Percentiles rank a stretch among this genome's conserved stretches.
Conservation (phyloP, 2,888 invertebrate species). For the Plebejus argus region DNA sequence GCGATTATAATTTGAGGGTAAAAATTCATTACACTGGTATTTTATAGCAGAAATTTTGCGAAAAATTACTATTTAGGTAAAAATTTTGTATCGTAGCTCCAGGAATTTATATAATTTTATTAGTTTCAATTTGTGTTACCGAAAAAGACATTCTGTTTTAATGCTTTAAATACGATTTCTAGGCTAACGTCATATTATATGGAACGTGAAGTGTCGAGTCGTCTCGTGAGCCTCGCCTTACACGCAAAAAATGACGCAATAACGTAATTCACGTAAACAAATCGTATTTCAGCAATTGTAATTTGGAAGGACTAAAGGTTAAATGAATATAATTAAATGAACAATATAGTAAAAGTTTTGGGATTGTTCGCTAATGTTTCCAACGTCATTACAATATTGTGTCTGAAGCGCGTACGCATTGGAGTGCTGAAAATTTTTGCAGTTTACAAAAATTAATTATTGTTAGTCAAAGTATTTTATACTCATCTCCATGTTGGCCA, state of each 20-base stretch:
- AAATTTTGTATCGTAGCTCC: background rate
- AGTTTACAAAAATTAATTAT: background rate
- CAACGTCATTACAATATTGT: slow-evolving; percentile 20
- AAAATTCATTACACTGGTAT: slow-evolving; percentile 1
- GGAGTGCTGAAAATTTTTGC: background rate
- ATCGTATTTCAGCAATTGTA: background rate
- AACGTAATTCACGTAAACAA: background rate
- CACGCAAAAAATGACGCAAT: background rate
- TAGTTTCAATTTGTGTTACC: too few relatives aligned
- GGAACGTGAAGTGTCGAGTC: too few relatives aligned
- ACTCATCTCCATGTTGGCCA: too few relatives aligned
- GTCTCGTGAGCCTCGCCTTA: too few relatives aligned
- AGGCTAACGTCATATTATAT: too few relatives aligned
- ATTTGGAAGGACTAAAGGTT: slow-evolving; percentile 13
- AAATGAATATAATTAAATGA: slow-evolving; percentile 11
- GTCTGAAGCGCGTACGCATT: background rate
- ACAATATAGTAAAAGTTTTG: slow-evolving; percentile 12
- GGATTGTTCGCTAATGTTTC: slow-evolving; percentile 4
- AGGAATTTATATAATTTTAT: background rate
- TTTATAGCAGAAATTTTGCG: background rate
- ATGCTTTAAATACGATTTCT: too few relatives aligned
- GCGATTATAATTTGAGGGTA: slow-evolving; percentile 5
- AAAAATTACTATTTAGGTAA: background rate
- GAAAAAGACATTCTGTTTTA: too few relatives aligned
- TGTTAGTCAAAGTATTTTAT: too few relatives aligned